Evolutionary conservation across 2,797 vertebrate species (phyloP), one percentile per base, ranked within the genome.

Genomic region (Ctenochaetus hawaiiensis): DNA sequence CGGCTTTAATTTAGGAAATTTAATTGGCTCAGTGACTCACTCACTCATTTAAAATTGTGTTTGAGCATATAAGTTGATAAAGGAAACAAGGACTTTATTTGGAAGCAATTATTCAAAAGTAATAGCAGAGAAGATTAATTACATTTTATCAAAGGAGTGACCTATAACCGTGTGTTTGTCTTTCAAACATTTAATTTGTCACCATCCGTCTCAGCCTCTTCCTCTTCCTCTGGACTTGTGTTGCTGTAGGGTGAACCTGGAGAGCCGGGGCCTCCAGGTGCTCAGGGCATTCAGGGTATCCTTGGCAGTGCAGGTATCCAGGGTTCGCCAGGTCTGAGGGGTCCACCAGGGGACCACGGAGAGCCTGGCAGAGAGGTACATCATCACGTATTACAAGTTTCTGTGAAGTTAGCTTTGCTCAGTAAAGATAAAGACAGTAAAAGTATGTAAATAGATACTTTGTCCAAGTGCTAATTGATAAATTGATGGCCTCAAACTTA

Each of bases 261-360:
- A 5, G 93, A 92, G 6, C 83, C 92, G 0, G 97, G 97, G 56
- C 94, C 96, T 72, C 80, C 94, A 3, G 97, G 97, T 69, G 96
- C 96, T 72, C 97, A 97, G 72, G 97, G 97, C 12, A 94, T 96
- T 78, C 97, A 98, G 84, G 97, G 97, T 43, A 97, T 97, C 43
- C 92, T 41, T 0, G 97, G 97, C 39, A 96, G 95, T 2, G 14
- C 90, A 0, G 96, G 97, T 8, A 93, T 85, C 9, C 93, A 96
- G 0, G 97, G 97, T 10, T 87, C 91, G 14, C 91, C 93, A 1
- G 97, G 97, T 6, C 58, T 89, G 13, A 94, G 92, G 82, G 97
- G 97, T 0, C 73, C 80, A 1, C 85, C 90, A 0, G 97, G 97
- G 3, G 83, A 94, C 0, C 82, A 89, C 0, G 97, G 97, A 61